Evolutionary conservation across 2,113 vertebrate genomes (phyloP).

Genomic region (Lophotis ruficrista): DNA sequence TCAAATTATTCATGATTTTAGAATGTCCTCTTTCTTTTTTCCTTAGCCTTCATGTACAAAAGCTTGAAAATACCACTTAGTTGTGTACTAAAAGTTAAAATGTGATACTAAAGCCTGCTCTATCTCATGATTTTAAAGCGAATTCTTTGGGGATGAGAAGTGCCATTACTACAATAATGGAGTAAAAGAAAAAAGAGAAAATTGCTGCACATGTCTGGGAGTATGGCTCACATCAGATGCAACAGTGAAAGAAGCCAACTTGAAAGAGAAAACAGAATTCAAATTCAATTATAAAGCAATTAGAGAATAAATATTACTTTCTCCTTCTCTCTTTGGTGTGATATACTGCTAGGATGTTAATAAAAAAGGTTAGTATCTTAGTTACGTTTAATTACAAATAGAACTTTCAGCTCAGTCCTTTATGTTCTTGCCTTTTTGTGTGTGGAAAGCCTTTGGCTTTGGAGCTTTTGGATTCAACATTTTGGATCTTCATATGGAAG

Average conservation of each 20-base stretch:
- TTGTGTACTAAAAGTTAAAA: background rate
- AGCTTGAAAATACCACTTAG: background rate
- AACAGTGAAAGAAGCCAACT: background rate
- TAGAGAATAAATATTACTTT: background rate
- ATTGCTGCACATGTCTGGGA: background rate
- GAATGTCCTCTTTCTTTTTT: background rate
- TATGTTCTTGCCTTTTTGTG: background rate
- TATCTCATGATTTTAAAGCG: background rate
- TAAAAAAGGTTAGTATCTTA: background rate
- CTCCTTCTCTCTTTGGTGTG: background rate
- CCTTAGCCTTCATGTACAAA: background rate
- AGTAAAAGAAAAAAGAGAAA: background rate
- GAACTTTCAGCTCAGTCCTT: background rate
- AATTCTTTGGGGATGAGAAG: background rate
- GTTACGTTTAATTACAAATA: background rate
- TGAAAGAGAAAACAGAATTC: background rate
- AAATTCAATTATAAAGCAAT: background rate
- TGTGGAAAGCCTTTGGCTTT: background rate
- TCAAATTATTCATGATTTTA: background rate
- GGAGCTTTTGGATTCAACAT: background rate
- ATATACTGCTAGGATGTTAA: background rate
- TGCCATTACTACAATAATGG: background rate
- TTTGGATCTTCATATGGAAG: background rate
- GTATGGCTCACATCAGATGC: background rate
- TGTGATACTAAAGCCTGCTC: background rate